Base-by-base conservation (phyloP, 2,797 vertebrate species). In the Pseudochromis fuscus region DNA sequence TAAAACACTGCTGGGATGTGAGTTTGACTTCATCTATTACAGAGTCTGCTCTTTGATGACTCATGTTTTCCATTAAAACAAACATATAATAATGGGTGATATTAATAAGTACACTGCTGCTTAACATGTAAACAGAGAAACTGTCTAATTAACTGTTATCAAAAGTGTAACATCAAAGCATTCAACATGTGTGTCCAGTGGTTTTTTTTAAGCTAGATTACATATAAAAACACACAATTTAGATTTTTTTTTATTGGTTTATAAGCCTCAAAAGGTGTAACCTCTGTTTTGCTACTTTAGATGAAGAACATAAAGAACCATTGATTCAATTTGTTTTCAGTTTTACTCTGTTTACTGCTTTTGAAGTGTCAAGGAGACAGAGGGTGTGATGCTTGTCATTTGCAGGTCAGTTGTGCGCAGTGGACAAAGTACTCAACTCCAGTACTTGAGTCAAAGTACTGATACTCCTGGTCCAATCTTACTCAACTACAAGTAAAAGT, bases 391-490 rank as follows among this genome's bases (percentile, higher is more conserved):
- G 24, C 19, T 55, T 64, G 63, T 67, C 70, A 77, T 42, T 63
- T 69, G 33, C 57, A 63, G 71, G 78, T 64, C 79, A 70, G 62
- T 56, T 50, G 63, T 72, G 51, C 59, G 71, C n/a, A n/a, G n/a
- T n/a, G n/a, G n/a, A n/a, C n/a, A n/a, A n/a, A n/a, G n/a, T n/a
- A n/a, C n/a, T n/a, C n/a, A n/a, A n/a, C n/a, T n/a, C n/a, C n/a
- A n/a, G n/a, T n/a, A n/a, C n/a, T n/a, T n/a, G n/a, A n/a, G n/a
- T n/a, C n/a, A n/a, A n/a, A n/a, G n/a, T n/a, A n/a, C n/a, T n/a
- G n/a, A n/a, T n/a, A n/a, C n/a, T n/a, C n/a, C n/a, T n/a, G n/a
- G n/a, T n/a, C n/a, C n/a, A n/a, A n/a, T n/a, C n/a, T n/a, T n/a
- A n/a, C n/a, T n/a, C n/a, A n/a, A n/a, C n/a, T n/a, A n/a, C n/a